Evolutionary conservation across 2,888 invertebrate genomes (phyloP).

Genomic region (Caenorhabditis becei): DNA sequence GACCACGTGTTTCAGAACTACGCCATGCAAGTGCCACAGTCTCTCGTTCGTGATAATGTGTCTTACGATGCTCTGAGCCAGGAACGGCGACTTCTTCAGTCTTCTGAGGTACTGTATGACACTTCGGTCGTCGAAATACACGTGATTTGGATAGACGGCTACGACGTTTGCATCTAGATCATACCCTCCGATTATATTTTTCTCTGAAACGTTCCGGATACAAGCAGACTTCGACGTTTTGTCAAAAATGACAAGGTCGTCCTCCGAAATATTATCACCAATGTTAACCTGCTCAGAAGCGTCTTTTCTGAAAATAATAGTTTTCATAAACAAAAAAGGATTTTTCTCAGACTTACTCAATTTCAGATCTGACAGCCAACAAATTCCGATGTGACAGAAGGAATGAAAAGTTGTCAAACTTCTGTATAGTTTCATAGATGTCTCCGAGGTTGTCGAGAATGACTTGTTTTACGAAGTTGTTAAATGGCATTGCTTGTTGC

Average conservation of each 20-base stretch:
- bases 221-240: constrained; percentile 6
- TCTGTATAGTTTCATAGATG: constrained; percentile 22
- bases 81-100: constrained; percentile 33
- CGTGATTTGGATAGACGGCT: constrained; percentile 6
- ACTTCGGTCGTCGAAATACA: constrained; percentile 24
- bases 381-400: constrained; percentile 26
- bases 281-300: not conserved
- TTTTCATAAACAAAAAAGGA: too few relatives aligned
- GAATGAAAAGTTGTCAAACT: constrained; percentile 21
- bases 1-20: constrained; percentile 20
- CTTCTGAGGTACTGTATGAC: constrained; percentile 8
- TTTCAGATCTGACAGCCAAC: not conserved
- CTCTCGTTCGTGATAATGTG: constrained; percentile 3
- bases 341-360: too few relatives aligned
- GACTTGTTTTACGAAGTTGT: constrained; percentile 6
- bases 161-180: constrained; percentile 20
- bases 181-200: not conserved
- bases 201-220: constrained; percentile 3
- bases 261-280: not conserved
- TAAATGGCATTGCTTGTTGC: constrained; percentile 24
- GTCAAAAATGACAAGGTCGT: constrained; percentile 17
- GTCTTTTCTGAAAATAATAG: constrained; percentile 20
- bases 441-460: constrained; percentile 16
- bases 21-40: constrained; percentile 26
- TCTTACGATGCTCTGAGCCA: constrained; percentile 49